Base-by-base conservation (phyloP, 1,140 invertebrate species). In the Scaptomyza hsui region DNA sequence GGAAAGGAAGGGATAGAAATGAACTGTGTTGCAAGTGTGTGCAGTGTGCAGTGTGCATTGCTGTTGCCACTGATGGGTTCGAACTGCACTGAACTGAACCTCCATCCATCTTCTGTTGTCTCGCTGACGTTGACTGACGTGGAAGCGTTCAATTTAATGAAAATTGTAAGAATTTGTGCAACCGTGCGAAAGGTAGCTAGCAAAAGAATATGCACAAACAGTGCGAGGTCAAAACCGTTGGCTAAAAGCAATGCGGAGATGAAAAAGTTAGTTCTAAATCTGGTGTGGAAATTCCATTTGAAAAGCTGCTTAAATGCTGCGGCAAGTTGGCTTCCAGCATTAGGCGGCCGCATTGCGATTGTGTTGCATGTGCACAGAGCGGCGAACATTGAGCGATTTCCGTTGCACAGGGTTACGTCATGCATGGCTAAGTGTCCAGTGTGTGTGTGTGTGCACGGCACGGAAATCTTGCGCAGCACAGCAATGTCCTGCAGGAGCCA, bases 381-480 rank as follows among this genome's bases (percentile, higher is more conserved):
- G 24, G 55, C 60, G 70, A 78, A 69, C 63, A 60, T 82, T 73
- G 78, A 76, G 76, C 80, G 76, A 86, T 74, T 85, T 86, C 81
- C 82, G 77, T 56, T 71, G 72, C 56, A 29, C 56, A 29, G 63
- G 77, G 73, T 85, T 85, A 81, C 81, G 81, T 85, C 81, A 85
- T 85, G 80, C 80, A 65, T 65, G 51, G 75, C 70, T 56, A 37
- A 53, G 44, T 51, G 61, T 51, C 71, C 60, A 51, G 48, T 19
- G 24, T 9, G 41, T 13, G n/a, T n/a, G 16, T 29, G 26, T 29
- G 6, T 2, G n/a, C n/a, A n/a, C 41, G 61, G 53, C 52, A 64
- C 57, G 64, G 63, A 76, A 85, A 77, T 81, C 82, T 86, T 85
- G 53, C 47, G 51, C 47, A 59, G 61, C 55, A 61, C 45, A 57